phyloP scores from a whole-genome alignment of 35 echinoderm and acorn worm genomes.

The Diadema setosum region DNA sequence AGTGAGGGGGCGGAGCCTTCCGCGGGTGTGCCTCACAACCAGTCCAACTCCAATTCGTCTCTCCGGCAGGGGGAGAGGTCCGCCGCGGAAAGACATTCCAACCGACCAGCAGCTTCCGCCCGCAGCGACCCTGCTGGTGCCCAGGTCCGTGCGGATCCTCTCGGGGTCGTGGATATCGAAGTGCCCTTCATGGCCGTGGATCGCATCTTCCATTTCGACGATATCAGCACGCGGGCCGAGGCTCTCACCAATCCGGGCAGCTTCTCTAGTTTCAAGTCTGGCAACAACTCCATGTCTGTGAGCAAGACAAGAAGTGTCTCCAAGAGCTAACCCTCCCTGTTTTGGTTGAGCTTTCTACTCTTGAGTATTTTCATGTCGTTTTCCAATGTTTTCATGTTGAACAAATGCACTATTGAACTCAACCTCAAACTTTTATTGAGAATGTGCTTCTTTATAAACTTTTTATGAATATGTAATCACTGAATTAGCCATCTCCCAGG shows the following conservation, averaged over 20 bases:
- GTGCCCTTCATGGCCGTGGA: constrained; percentile 16
- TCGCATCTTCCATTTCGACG: constrained; percentile 52
- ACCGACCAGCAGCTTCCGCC: background rate
- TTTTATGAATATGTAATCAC: no score
- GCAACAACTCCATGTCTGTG: background rate
- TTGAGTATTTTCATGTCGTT: no score
- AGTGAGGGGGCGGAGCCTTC: background rate
- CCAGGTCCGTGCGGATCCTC: no score
- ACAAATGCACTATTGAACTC: no score
- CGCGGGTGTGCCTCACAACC: background rate
- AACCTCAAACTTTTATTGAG: no score
- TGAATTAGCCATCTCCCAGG: no score
- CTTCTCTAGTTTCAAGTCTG: constrained; percentile 68
- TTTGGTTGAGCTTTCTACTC: no score
- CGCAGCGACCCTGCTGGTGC: background rate
- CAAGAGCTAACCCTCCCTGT: background rate
- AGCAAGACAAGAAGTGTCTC: background rate
- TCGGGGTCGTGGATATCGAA: background rate
- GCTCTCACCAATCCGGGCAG: constrained; percentile 53
- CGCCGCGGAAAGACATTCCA: background rate
- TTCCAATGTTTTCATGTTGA: no score
- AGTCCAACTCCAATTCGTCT: background rate
- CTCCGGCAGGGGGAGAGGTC: no score
- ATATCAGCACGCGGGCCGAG: constrained; percentile 61
- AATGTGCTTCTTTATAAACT: no score